phyloP scores from a whole-genome alignment of 1,140 invertebrate genomes.

The Oppia nitens region DNA sequence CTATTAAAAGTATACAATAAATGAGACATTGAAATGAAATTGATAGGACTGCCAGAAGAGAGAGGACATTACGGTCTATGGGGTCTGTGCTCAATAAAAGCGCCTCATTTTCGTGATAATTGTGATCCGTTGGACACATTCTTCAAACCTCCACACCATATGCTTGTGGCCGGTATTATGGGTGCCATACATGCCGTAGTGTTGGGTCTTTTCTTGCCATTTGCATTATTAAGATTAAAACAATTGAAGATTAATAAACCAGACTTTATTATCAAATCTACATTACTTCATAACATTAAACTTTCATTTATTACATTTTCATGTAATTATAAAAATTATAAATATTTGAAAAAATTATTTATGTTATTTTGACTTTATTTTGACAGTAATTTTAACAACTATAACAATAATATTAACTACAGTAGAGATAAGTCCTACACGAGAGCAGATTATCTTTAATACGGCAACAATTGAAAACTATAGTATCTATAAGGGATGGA shows the following conservation, averaged over 20 bases:
- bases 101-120: slow-evolving; percentile 4
- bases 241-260: neutral
- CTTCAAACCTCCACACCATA: slow-evolving; percentile 9
- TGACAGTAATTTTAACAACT: neutral
- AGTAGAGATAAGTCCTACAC: neutral
- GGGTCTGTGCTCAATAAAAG: slow-evolving; percentile 15
- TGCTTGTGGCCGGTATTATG: slow-evolving; percentile 4
- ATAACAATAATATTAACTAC: neutral
- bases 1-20: neutral
- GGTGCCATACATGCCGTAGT: slow-evolving; percentile 8
- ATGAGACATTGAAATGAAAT: neutral
- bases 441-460: neutral
- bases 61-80: slow-evolving; percentile 18
- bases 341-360: neutral
- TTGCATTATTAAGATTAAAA: slow-evolving; percentile 3
- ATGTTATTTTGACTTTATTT: neutral
- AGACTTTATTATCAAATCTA: neutral
- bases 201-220: neutral
- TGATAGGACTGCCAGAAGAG: slow-evolving; percentile 16
- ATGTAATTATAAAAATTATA: neutral
- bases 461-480: neutral
- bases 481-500: neutral
- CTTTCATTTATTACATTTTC: neutral
- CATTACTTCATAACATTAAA: neutral
- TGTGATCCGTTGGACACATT: slow-evolving; percentile 19